Conservation (phyloP, 2,113 vertebrate species). For the Clinocottus analis region DNA sequence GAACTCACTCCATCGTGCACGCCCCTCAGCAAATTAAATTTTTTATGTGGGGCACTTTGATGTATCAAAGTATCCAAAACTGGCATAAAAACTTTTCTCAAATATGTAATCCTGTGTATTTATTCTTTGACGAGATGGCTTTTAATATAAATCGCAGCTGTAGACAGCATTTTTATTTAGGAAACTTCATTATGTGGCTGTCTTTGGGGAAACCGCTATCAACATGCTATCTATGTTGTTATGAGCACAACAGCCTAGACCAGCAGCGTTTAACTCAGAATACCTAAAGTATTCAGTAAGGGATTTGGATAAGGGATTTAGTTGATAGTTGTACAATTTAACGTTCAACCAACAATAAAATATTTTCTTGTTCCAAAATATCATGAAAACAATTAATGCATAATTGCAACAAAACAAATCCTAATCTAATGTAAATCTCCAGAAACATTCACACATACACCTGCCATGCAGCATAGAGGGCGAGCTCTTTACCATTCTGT, state of each 20-base stretch:
- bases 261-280: too few relatives aligned
- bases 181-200: neutral
- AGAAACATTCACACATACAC: neutral
- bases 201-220: neutral
- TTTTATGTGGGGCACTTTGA: neutral
- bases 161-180: neutral
- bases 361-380: neutral
- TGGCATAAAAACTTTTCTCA: neutral
- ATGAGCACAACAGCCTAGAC: neutral
- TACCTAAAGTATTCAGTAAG: neutral
- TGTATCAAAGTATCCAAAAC: neutral
- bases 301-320: neutral
- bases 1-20: neutral
- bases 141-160: neutral
- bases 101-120: neutral
- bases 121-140: neutral
- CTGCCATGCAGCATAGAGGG: conserved; percentile 18
- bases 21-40: neutral
- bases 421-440: neutral
- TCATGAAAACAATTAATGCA: neutral
- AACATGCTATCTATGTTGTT: too few relatives aligned
- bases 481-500: conserved; percentile 48
- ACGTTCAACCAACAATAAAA: neutral
- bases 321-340: too few relatives aligned
- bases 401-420: neutral